These are phyloP conservation scores for Loris lydekkerianus DNA, from an alignment of 2,797 vertebrate genomes.

Conservation along the genomic window DNA sequence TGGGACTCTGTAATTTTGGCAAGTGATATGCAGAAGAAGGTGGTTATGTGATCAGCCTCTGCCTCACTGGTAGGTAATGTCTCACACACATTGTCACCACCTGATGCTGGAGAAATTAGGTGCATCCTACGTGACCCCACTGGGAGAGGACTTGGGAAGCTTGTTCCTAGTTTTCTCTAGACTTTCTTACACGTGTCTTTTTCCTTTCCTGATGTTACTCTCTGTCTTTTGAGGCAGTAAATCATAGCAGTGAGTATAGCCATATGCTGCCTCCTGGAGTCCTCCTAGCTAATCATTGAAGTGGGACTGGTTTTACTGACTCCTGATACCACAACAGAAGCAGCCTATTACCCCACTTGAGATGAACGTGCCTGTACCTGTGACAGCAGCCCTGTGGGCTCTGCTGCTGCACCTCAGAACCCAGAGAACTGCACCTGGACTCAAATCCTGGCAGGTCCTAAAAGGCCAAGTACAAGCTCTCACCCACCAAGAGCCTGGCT, in stretches of 20 bases:
- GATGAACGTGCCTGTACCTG: background rate
- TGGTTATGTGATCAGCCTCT: background rate
- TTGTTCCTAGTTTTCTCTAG: background rate
- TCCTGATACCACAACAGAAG: rapidly evolving
- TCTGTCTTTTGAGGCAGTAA: background rate
- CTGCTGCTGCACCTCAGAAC: background rate
- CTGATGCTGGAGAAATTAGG: too few species aligned
- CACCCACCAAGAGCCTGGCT: background rate
- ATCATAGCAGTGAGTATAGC: too few species aligned
- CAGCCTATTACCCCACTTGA: background rate
- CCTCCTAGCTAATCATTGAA: background rate
- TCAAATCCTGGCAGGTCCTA: background rate
- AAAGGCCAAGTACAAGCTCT: background rate
- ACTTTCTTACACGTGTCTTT: background rate
- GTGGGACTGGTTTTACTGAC: background rate
- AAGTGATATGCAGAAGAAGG: background rate
- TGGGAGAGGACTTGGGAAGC: background rate
- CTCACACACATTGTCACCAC: background rate
- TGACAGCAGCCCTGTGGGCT: background rate
- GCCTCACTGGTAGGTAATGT: background rate
- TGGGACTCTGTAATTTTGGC: background rate
- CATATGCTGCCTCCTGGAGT: background rate
- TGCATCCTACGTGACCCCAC: background rate
- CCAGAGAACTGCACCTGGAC: background rate
- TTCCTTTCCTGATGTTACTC: background rate